Percentiles rank a stretch among this genome's conserved stretches.
Evolutionary conservation across 1,140 invertebrate genomes (phyloP).

Genomic region (Drosophila azteca): DNA sequence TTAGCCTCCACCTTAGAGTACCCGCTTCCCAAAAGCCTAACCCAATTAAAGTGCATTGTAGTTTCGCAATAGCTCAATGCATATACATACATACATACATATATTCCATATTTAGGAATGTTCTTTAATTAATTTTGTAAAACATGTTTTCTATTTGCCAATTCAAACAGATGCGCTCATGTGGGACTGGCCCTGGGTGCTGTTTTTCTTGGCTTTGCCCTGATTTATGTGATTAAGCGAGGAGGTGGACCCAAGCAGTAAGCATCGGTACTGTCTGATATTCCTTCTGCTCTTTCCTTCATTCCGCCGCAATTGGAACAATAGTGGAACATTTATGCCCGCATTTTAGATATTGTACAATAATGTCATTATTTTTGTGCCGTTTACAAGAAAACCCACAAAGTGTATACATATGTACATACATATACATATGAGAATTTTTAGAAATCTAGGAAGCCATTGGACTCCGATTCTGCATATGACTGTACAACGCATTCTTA

Average conservation of each 20-base stretch:
- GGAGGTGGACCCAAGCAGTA: constrained; percentile 48
- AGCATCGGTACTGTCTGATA: constrained; percentile 1
- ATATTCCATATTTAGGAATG: not conserved
- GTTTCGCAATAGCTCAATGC: too few species aligned
- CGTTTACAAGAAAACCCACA: too few species aligned
- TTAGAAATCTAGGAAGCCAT: too few species aligned
- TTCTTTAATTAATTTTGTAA: constrained; percentile 10
- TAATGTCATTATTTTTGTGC: too few species aligned
- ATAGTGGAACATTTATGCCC: not conserved
- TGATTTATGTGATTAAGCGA: constrained; percentile 64
- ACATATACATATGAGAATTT: too few species aligned
- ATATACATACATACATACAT: constrained; percentile 8
- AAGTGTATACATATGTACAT: too few species aligned
- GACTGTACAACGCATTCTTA: too few species aligned
- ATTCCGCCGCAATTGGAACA: too few species aligned
- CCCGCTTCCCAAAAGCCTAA: not conserved
- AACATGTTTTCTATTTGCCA: constrained; percentile 19
- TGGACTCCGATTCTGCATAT: too few species aligned
- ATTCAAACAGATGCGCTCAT: constrained; percentile 69
- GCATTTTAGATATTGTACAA: constrained; percentile 13
- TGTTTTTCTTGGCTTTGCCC: constrained; percentile 77
- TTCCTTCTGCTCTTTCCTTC: too few species aligned
- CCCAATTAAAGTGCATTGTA: not conserved
- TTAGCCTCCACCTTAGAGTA: constrained; percentile 30
- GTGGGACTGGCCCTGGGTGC: constrained; percentile 77